A percentile compares a stretch with the other conserved stretches of the same genome.
Conservation (phyloP, 1,140 invertebrate species). For the Apocrypta bakeri region DNA sequence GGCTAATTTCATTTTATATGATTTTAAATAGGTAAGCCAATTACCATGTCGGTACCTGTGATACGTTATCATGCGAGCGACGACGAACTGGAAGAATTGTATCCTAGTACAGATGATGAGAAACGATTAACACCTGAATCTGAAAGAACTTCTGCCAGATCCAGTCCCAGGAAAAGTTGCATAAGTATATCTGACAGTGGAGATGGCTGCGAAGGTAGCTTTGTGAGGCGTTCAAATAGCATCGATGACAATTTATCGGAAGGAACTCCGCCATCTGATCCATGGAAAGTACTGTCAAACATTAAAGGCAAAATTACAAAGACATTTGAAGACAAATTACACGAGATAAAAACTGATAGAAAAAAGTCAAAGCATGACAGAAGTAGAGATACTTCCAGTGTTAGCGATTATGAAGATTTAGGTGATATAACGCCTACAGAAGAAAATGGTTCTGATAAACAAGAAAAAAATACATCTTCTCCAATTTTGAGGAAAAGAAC, state of each 20-base stretch:
- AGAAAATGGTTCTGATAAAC: slow-evolving; percentile 61
- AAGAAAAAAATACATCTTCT: slow-evolving; percentile 58
- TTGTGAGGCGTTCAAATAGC: slow-evolving; percentile 69
- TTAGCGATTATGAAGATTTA: slow-evolving; percentile 78
- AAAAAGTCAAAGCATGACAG: slow-evolving; percentile 64
- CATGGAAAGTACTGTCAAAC: slow-evolving; percentile 76
- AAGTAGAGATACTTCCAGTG: slow-evolving; percentile 75
- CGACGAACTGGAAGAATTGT: slow-evolving; percentile 82
- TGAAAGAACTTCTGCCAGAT: slow-evolving; percentile 64
- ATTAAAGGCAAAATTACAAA: slow-evolving; percentile 79
- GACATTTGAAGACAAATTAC: slow-evolving; percentile 79
- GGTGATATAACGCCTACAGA: slow-evolving; percentile 65
- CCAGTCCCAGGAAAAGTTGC: slow-evolving; percentile 60
- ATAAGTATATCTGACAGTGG: slow-evolving; percentile 58
- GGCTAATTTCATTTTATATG: slow-evolving; percentile 46
- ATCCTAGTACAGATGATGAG: slow-evolving; percentile 77
- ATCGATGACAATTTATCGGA: slow-evolving; percentile 70
- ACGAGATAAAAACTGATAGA: slow-evolving; percentile 75
- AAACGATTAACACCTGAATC: slow-evolving; percentile 74
- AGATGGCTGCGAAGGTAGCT: slow-evolving; percentile 57
- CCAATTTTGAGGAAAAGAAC: slow-evolving; percentile 49
- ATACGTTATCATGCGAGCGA: slow-evolving; percentile 83
- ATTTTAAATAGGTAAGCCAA: slow-evolving; percentile 78
- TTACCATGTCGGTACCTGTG: slow-evolving; percentile 78
- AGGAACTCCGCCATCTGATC: slow-evolving; percentile 74